Base-by-base conservation (phyloP, 1,140 invertebrate genomes). In the Brachionus asplanchnoidis region DNA sequence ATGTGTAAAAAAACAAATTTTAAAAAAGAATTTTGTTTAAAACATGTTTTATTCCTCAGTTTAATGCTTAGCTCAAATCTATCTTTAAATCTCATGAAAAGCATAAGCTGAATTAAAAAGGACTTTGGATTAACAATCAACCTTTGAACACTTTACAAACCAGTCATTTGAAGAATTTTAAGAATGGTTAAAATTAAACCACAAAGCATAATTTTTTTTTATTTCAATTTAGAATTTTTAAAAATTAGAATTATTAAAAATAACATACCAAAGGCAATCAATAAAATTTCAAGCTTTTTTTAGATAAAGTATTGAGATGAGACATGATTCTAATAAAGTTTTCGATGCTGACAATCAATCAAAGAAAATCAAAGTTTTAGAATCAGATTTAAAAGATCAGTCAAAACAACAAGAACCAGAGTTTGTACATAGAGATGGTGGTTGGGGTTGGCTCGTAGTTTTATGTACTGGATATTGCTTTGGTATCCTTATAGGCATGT, bases 381-480 rank as follows among this genome's bases (percentile, higher is more conserved):
- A 60, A 20, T 60, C 53, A 20, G 53, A 60, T 17, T 20, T 23
- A 20, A 60, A 60, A 20, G 53, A 60, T 9, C 53, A 26, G 53
- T 5, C 53, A 20, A 60, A 60, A 9, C 5, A 60, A 20, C 20
- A 60, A 6, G 53, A 60, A 20, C 3, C 17, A 17, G 40, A 75
- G 23, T 75, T 44, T 23, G 20, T 42, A 3, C 40, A 75, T 20
- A 17, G 2, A 36, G 78, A 80, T n/a, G 42, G 44, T 1, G 79
- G 79, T 40, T 68, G 53, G 79, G 79, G 53, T 0, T 82, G 79
- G 79, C n/a, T 82, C 3, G 79, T 82, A 40, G 50, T 60, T 9
- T 26, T 82, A 40, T 28, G 20, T 11, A 23, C 79, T 20, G 79
- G 79, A 28, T 82, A 82, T 60, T 82, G 79, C 23, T 65, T 82